Conservation (phyloP, 2,113 vertebrate genomes). For the Brachionichthys hirsutus region DNA sequence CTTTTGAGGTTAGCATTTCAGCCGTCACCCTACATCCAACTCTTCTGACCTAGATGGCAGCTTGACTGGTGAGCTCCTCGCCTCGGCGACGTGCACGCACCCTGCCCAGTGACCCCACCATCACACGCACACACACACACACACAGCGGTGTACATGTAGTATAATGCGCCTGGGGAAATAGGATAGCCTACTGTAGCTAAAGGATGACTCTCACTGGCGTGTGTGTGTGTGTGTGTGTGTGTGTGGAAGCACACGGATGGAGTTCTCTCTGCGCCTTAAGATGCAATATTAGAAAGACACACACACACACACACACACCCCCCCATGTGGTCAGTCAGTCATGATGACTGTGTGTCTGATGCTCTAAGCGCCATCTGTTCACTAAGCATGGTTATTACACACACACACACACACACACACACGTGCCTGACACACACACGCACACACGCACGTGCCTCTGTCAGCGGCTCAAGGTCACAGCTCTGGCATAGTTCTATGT, state of each 20-base stretch:
- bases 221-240: conserved; percentile 11
- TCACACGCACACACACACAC: conserved; percentile 16
- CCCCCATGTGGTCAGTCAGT: conserved; percentile 62
- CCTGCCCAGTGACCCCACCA: conserved; percentile 36
- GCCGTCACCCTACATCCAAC: conserved; percentile 71
- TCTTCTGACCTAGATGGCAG: conserved; percentile 75
- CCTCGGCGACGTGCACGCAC: conserved; percentile 35
- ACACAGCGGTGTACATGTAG: conserved; percentile 14
- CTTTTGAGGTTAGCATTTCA: conserved; percentile 73
- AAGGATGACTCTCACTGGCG: conserved; percentile 6
- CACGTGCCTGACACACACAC: not conserved
- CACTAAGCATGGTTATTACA: conserved; percentile 75
- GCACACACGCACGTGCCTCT: conserved; percentile 16
- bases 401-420: conserved; percentile 36
- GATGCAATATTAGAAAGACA: conserved; percentile 64
- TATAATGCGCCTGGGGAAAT: conserved; percentile 53
- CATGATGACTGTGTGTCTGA: conserved; percentile 74
- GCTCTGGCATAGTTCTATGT: conserved; percentile 57
- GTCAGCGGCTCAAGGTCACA: conserved; percentile 74
- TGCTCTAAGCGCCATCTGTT: conserved; percentile 76
- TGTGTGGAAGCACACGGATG: conserved; percentile 14
- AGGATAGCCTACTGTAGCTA: conserved; percentile 36
- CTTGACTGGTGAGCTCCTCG: conserved; percentile 64
- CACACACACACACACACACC: conserved; percentile 15
- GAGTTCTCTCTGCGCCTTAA: conserved; percentile 38